Evolutionary conservation across 2,113 vertebrate species (phyloP), one percentile per base, ranked within the genome.

Genomic region (Cygnus buccinator): DNA sequence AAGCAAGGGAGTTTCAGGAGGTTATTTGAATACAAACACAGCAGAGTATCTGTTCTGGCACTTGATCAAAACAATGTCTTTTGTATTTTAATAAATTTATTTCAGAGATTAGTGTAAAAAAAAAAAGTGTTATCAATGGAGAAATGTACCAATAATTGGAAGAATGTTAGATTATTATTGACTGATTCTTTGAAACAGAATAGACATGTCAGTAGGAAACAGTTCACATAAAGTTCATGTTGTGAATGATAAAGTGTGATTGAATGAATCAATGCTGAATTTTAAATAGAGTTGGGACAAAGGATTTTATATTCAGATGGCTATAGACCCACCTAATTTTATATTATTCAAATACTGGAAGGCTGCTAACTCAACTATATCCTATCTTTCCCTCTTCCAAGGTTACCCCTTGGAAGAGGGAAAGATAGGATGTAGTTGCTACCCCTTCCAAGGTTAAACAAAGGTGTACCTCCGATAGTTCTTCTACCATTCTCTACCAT

Each of bases 121-220:
- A 48, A 26, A 12, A 20, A 75, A 77, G 21, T 2, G 0, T 8
- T 90, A 26, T 39, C 33, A 57, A 9, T 89, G 63, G 25, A 80
- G 23, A 89, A 87, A 59, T 82, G 33, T 41, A 90, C 54, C 6
- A 85, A 31, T 81, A 85, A 89, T 72, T 75, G 87, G 46, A 70
- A 86, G 41, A 93, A 94, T 80, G 10, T 70, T 78, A 74, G 50
- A 65, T 85, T 83, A 90, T 95, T 95, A 71, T 37, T 86, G 52
- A 68, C 76, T 16, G 44, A 80, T 87, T 77, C 61, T 94, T 94
- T 78, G 54, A 86, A 58, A 31, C 16, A 87, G 41, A 84, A 77
- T 73, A 89, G 81, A 58, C 39, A 84, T 94, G 81, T 94, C 54
- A 61, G 50, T 90, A 37, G 50, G 61, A 91, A 74, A 73, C 16